Percentiles rank a stretch among this genome's conserved stretches.
These are phyloP conservation scores for Apantesis nais DNA, from an alignment of 2,888 invertebrate genomes.

Conservation along the genomic window DNA sequence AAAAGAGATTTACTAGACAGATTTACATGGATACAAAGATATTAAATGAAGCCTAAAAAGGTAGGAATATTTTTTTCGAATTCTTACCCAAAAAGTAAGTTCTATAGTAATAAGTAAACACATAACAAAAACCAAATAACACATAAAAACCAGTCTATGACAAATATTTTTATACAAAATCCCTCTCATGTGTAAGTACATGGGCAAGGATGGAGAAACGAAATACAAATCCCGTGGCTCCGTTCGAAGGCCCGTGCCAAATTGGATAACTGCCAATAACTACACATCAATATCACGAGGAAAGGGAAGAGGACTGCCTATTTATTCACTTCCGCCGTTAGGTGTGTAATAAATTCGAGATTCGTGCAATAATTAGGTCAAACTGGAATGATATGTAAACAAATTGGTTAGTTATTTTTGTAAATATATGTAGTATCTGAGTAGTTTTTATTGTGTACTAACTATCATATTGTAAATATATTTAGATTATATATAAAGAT, in stretches of 20 bases:
- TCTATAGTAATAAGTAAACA: not conserved
- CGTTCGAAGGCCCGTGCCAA: constrained; percentile 58
- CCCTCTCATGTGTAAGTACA: constrained; percentile 19
- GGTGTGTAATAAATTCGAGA: constrained; percentile 30
- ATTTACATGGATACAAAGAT: no score
- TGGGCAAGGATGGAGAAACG: constrained; percentile 16
- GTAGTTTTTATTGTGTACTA: not conserved
- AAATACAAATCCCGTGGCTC: constrained; percentile 34
- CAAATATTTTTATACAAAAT: constrained; percentile 25
- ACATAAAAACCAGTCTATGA: constrained; percentile 9
- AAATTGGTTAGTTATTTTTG: not conserved
- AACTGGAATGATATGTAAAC: constrained; percentile 3
- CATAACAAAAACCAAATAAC: constrained; percentile 19
- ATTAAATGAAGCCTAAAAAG: not conserved
- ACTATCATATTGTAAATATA: not conserved
- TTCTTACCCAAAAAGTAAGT: no score
- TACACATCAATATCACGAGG: constrained; percentile 49
- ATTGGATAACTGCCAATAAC: constrained; percentile 67
- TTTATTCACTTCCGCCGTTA: constrained; percentile 43
- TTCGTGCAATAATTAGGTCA: constrained; percentile 22
- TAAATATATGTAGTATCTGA: not conserved
- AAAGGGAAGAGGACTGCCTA: constrained; percentile 46
- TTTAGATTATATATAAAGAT: not conserved
- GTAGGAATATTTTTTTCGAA: not conserved
- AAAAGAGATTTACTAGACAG: no score